A percentile compares a stretch with the other conserved stretches of the same genome.
Conservation (phyloP, 2,113 vertebrate genomes). For the Scatophagus argus region DNA sequence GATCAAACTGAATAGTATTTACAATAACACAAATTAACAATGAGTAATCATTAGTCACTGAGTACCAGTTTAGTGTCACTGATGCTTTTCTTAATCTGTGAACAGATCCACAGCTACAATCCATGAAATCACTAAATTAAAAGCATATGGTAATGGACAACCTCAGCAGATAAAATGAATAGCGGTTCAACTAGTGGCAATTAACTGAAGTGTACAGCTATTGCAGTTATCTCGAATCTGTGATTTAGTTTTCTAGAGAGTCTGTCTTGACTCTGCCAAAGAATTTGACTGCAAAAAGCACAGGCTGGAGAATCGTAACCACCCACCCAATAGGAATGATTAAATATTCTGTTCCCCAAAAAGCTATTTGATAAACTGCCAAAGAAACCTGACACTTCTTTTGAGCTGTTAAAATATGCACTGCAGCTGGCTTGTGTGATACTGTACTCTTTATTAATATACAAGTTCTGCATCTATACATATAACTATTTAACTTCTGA, state of each 20-base stretch:
- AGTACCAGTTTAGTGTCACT: conserved; percentile 6
- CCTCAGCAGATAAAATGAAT: conserved; percentile 3
- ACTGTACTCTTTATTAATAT: neutral
- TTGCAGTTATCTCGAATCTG: conserved; percentile 11
- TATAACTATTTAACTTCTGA: conserved; percentile 15
- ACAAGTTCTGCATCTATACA: neutral
- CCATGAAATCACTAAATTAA: conserved; percentile 1
- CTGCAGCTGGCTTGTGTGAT: conserved; percentile 12
- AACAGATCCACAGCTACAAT: neutral
- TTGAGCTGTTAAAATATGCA: conserved; percentile 30
- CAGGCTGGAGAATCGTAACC: conserved; percentile 16
- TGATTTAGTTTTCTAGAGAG: conserved; percentile 10
- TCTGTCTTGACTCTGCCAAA: neutral
- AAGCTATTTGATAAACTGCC: conserved; percentile 30
- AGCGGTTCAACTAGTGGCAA: conserved; percentile 12
- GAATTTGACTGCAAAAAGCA: neutral
- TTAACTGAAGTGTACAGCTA: neutral
- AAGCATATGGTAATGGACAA: neutral
- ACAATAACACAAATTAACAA: conserved; percentile 1
- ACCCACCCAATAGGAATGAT: conserved; percentile 9
- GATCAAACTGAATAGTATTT: conserved; percentile 4
- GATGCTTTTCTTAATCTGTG: neutral
- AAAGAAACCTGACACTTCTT: conserved; percentile 1
- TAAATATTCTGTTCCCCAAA: conserved; percentile 13
- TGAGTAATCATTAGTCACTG: conserved; percentile 1